Percentiles rank a stretch among this genome's conserved stretches.
These are phyloP conservation scores for Archaeoteleia sp. DNA, from an alignment of 2,888 invertebrate genomes.

Conservation along the genomic window DNA sequence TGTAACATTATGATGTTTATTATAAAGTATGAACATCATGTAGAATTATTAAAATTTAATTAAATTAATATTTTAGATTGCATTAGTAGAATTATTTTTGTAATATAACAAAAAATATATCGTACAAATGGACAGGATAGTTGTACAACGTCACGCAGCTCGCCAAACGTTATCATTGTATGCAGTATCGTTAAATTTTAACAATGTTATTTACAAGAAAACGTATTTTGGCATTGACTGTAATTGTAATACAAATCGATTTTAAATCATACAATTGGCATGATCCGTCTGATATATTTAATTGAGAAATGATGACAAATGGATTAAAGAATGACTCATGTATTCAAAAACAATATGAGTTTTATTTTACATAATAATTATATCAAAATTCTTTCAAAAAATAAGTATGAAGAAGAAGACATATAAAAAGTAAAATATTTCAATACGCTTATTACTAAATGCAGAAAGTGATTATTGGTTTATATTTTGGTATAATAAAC, in stretches of 20 bases:
- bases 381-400: too few relatives aligned
- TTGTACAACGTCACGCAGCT: conserved; percentile 5
- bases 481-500: too few relatives aligned
- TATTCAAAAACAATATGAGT: too few relatives aligned
- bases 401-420: too few relatives aligned
- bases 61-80: conserved; percentile 4
- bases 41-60: too few relatives aligned
- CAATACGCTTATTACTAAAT: too few relatives aligned
- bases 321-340: not conserved
- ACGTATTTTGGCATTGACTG: conserved; percentile 15
- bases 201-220: conserved; percentile 30
- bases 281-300: too few relatives aligned
- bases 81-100: conserved; percentile 3
- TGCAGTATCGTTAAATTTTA: not conserved
- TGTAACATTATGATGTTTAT: too few relatives aligned
- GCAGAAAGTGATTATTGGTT: too few relatives aligned
- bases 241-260: not conserved
- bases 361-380: not conserved
- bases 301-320: too few relatives aligned
- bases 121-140: conserved; percentile 38
- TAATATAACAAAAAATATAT: conserved; percentile 22
- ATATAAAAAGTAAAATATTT: too few relatives aligned
- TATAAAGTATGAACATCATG: too few relatives aligned
- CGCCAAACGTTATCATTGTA: conserved; percentile 2
- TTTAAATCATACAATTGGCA: not conserved